Evolutionary conservation across 2,888 invertebrate genomes (phyloP), one percentile per base, ranked within the genome.

Genomic region (Ochropleura plecta): DNA sequence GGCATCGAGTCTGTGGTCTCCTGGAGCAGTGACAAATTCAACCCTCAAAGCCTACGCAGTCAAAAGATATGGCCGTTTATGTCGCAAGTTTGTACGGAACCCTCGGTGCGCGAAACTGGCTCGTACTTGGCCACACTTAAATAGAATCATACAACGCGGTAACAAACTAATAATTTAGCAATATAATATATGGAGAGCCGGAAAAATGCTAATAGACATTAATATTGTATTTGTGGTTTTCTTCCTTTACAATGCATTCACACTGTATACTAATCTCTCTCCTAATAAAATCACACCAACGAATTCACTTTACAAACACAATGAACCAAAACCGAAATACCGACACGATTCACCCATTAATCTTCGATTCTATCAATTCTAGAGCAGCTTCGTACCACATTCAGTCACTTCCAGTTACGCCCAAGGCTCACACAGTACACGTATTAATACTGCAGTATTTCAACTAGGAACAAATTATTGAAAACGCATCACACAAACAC

Each of bases 391-490:
- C 62, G n/a, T 59, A 62, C 70, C 60, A 65, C 59, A 80, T 74
- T 53, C 70, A 84, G 76, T 65, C 70, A 70, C 57, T 74, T 70
- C 71, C 82, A 84, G 70, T 70, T 70, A 63, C 76, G 59, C 53
- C 57, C 66, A 10, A 66, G 42, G 63, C 71, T 77, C 67, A 62
- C 12, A 44, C 14, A 62, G 18, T 44, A 62, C n/a, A 62, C 44
- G 20, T 44, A 18, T 5, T 18, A 14, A 5, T 20, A 14, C 7
- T 62, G n/a, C 44, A 44, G 62, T 62, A 62, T 44, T 44, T n/a
- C 44, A 62, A 44, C n/a, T 62, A 14, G 18, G 42, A 18, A 62
- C 44, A 62, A 12, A 7, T 60, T 42, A 10, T 5, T 3, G 18
- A 6, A 44, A 60, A n/a, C 1, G 18, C 2, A 14, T 9, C 59